Conservation (phyloP, 2,888 invertebrate genomes). For the Pyrochroa serraticornis region DNA sequence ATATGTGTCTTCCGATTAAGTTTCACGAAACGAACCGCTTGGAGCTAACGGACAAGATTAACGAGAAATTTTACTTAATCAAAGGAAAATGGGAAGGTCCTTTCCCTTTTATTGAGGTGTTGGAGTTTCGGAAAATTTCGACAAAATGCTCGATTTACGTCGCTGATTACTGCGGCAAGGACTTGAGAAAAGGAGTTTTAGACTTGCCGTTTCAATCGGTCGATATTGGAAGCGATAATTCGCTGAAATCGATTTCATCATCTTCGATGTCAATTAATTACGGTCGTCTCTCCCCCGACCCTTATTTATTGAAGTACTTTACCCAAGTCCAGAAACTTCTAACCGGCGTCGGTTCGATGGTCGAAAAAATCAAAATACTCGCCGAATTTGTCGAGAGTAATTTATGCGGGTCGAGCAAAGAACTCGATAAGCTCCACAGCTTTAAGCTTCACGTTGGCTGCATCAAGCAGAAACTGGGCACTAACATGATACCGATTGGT, state of each 20-base stretch:
- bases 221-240: too few relatives aligned
- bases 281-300: conserved; percentile 41
- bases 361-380: conserved; percentile 41
- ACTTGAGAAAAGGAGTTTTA: neutral
- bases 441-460: conserved; percentile 44
- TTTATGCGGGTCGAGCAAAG: conserved; percentile 44
- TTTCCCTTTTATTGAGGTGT: conserved; percentile 51
- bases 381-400: conserved; percentile 45
- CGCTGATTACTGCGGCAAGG: conserved; percentile 43
- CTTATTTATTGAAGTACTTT: conserved; percentile 42
- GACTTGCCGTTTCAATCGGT: neutral
- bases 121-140: conserved; percentile 41
- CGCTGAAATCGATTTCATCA: neutral
- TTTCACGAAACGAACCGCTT: conserved; percentile 45
- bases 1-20: conserved; percentile 47
- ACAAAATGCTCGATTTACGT: conserved; percentile 47
- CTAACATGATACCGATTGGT: conserved; percentile 61
- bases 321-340: conserved; percentile 37
- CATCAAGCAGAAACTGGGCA: conserved; percentile 50
- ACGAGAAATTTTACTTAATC: conserved; percentile 47
- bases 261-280: conserved; percentile 31
- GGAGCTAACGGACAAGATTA: conserved; percentile 46
- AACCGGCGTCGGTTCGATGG: conserved; percentile 16
- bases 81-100: conserved; percentile 39
- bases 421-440: conserved; percentile 42